Evolutionary conservation across 2,888 invertebrate genomes (phyloP).

Genomic region (Mesorhabditis belari): DNA sequence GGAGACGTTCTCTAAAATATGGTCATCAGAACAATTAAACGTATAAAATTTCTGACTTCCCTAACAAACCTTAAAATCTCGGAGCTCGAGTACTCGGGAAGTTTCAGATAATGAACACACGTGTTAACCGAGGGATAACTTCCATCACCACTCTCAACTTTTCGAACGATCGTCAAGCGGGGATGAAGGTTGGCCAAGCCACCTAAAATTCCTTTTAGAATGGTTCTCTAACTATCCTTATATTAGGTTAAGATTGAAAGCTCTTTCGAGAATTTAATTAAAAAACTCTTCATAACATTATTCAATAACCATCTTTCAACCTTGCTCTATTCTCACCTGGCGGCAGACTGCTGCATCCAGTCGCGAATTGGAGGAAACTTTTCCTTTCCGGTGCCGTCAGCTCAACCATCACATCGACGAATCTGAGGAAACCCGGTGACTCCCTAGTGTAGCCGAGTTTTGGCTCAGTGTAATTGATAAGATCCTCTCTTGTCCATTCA

Average conservation of each 20-base stretch:
- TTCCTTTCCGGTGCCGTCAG: conserved; percentile 87
- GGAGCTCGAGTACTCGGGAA: conserved; percentile 80
- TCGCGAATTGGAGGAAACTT: conserved; percentile 95
- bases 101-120: conserved; percentile 98
- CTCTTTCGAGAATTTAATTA: no score
- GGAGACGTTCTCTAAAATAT: conserved; percentile 29
- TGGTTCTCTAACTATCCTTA: no score
- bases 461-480: conserved; percentile 93
- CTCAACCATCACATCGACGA: conserved; percentile 78
- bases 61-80: conserved; percentile 63
- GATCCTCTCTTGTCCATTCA: conserved; percentile 89
- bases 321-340: conserved; percentile 69
- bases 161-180: conserved; percentile 87
- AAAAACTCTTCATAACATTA: no score
- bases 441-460: conserved; percentile 94
- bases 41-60: neutral
- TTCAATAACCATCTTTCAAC: no score
- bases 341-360: conserved; percentile 93
- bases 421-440: conserved; percentile 49
- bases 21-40: conserved; percentile 63
- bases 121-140: conserved; percentile 81
- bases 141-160: conserved; percentile 79
- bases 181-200: conserved; percentile 94
- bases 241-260: no score
- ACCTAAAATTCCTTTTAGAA: conserved; percentile 23